Percentiles rank a stretch among this genome's conserved stretches.
Evolutionary conservation across 2,888 invertebrate species (phyloP).

Genomic region (Chloroclysta siterata): DNA sequence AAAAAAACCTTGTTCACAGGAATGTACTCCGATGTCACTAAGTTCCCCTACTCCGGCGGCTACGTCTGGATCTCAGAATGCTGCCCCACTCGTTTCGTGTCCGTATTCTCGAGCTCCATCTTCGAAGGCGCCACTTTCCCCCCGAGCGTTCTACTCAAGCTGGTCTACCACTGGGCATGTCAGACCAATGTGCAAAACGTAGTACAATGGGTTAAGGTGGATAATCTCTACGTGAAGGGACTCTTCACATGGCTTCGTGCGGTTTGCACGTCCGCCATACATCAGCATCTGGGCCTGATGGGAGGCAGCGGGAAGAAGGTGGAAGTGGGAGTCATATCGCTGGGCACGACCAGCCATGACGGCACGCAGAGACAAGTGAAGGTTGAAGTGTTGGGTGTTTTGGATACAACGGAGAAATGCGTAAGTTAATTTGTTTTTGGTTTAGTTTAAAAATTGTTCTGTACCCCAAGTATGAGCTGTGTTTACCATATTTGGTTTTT

Average conservation of each 20-base stretch:
- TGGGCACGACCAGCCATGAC: conserved; percentile 93
- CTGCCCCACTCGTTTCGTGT: conserved; percentile 93
- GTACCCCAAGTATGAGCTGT: too few species aligned
- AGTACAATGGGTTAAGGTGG: conserved; percentile 93
- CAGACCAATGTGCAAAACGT: conserved; percentile 96
- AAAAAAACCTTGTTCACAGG: conserved; percentile 69
- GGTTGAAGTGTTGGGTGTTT: conserved; percentile 93
- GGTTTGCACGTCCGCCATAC: conserved; percentile 91
- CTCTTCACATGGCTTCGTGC: conserved; percentile 88
- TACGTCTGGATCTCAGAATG: conserved; percentile 97
- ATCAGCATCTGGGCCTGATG: conserved; percentile 89
- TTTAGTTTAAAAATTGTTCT: too few species aligned
- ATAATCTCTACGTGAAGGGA: conserved; percentile 83
- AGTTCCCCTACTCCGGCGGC: conserved; percentile 94
- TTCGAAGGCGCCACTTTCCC: conserved; percentile 95
- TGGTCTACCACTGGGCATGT: conserved; percentile 96
- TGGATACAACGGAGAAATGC: conserved; percentile 89
- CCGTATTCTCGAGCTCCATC: conserved; percentile 94
- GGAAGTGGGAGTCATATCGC: conserved; percentile 93
- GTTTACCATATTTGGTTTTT: too few species aligned
- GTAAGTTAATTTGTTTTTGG: conserved; percentile 58
- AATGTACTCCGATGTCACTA: conserved; percentile 93
- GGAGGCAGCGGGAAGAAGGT: conserved; percentile 90
- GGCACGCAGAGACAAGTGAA: conserved; percentile 91
- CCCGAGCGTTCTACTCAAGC: conserved; percentile 91